A percentile compares a stretch with the other conserved stretches of the same genome.
These are phyloP conservation scores for Gymnorhina tibicen DNA, from an alignment of 2,113 vertebrate genomes.

Conservation along the genomic window DNA sequence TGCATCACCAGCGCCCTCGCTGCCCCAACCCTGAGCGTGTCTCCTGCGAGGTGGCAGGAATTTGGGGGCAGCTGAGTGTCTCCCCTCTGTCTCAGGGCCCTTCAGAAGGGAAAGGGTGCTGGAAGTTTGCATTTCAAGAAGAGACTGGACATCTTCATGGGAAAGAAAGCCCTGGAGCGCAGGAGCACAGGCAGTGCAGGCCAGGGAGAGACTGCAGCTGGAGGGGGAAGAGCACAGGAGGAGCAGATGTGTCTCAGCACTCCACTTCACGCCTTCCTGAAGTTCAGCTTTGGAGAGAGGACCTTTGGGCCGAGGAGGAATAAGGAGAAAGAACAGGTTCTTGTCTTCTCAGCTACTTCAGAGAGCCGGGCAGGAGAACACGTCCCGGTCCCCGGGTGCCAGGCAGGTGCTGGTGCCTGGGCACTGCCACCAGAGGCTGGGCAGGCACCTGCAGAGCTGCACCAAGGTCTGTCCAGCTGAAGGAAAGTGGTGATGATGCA, in stretches of 20 bases:
- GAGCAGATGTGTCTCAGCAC: not conserved
- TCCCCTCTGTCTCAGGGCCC: not conserved
- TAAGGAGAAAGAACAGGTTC: not conserved
- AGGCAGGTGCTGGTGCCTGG: not conserved
- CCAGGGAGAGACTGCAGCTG: not conserved
- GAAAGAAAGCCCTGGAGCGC: not conserved
- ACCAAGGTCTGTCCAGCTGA: not conserved
- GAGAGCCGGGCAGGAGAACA: not conserved
- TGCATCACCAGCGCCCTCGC: not conserved
- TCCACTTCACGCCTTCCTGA: not conserved
- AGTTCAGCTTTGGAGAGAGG: not conserved
- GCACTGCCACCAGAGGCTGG: not conserved
- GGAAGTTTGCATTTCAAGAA: not conserved
- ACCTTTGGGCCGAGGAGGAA: not conserved
- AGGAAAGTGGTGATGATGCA: not conserved
- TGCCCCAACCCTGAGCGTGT: not conserved
- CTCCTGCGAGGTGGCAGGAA: not conserved
- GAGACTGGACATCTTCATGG: not conserved
- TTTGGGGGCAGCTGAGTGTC: not conserved
- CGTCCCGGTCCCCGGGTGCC: rapidly evolving
- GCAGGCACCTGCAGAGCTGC: not conserved
- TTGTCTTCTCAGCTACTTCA: rapidly evolving
- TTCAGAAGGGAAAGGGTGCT: not conserved
- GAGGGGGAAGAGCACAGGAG: not conserved
- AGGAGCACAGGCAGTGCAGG: not conserved